Evolutionary conservation across 1,140 invertebrate genomes (phyloP), one percentile per base, ranked within the genome.

Genomic region (Scylla paramamosain): DNA sequence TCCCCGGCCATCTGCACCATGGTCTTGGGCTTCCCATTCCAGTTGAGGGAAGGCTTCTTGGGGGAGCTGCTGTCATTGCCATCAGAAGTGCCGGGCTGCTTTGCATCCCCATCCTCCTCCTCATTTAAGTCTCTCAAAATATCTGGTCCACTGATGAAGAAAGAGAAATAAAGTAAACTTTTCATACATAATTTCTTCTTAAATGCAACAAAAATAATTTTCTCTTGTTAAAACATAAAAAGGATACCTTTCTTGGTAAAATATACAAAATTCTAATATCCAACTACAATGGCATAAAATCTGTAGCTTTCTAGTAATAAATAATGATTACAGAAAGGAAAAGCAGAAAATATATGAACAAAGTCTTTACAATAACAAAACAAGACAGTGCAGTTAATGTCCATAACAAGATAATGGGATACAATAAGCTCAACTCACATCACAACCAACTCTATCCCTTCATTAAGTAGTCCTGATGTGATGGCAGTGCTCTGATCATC

Each of bases 401-500:
- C 10, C 52, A 14, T 59, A 20, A 20, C 52, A 4, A 59, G 52
- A 20, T 59, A 20, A 59, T 59, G 16, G 16, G 16, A 20, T 59
- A 20, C 12, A 59, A 20, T 14, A 20, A 20, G 52, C 16, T 59
- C 10, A 59, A 97, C 97, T 97, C 95, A 97, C 97, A 97, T 97
- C 88, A 97, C 96, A 96, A 96, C 97, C 0, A 97, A 95, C 94
- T 97, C 97, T 29, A 97, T 97, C 6, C 96, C 96, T 1, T 96
- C 96, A 52, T 96, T 96, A 82, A 97, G 97, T 28, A 97, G 96
- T 31, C 96, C 97, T 82, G 95, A 94, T 16, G 97, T 96, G 83
- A 97, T 97, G 20, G 96, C 96, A 28, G 97, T 96, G 25, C 97
- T 94, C 90, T 97, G 96, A 95, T 97, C 97, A 96, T 97, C 96